These are phyloP conservation scores for Shargacucullia verbasci DNA, from an alignment of 2,888 invertebrate genomes.

Conservation along the genomic window DNA sequence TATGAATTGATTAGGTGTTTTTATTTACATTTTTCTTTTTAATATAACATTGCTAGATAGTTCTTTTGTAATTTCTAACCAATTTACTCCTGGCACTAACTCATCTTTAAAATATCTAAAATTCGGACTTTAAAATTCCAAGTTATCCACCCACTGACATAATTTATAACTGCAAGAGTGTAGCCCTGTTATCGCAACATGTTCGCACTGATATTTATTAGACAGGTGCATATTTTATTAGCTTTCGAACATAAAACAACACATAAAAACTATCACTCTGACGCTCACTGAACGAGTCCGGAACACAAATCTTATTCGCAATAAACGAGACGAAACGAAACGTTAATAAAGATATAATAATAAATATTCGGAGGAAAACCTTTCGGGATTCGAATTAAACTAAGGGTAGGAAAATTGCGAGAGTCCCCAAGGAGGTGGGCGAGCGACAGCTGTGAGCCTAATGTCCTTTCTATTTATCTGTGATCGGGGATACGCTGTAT, in stretches of 20 bases:
- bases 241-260: constrained; percentile 73
- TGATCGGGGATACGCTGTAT: constrained; percentile 76
- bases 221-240: constrained; percentile 78
- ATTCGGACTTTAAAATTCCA: constrained; percentile 46
- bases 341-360: constrained; percentile 88
- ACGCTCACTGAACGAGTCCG: constrained; percentile 62
- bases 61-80: constrained; percentile 23
- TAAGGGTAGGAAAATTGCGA: constrained; percentile 87
- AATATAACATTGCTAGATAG: constrained; percentile 16
- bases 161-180: constrained; percentile 68
- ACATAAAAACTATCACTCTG: constrained; percentile 75
- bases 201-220: constrained; percentile 73
- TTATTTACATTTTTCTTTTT: constrained; percentile 13
- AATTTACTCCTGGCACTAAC: constrained; percentile 21
- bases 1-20: constrained; percentile 15
- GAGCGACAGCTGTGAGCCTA: constrained; percentile 86
- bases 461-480: constrained; percentile 86
- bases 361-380: constrained; percentile 86
- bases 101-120: constrained; percentile 20
- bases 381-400: constrained; percentile 87
- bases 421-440: constrained; percentile 81
- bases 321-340: constrained; percentile 78
- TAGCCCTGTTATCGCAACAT: constrained; percentile 71
- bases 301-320: constrained; percentile 79
- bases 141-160: constrained; percentile 66